phyloP scores from a whole-genome alignment of 2,888 invertebrate genomes.

The Eudemis profundana region DNA sequence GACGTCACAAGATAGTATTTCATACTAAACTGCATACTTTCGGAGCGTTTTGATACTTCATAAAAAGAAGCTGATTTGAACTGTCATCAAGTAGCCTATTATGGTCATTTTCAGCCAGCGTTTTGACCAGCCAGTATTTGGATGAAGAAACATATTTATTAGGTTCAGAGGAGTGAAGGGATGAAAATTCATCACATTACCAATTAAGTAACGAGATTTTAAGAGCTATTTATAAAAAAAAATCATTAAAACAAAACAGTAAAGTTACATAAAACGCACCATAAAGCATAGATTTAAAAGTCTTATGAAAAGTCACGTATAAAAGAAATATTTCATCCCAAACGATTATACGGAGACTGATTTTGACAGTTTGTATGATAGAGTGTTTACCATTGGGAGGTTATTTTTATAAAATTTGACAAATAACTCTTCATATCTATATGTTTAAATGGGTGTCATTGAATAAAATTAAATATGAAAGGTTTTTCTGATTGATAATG shows the following conservation, averaged over 20 bases:
- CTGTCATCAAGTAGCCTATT: too few relatives aligned
- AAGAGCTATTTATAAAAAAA: background rate
- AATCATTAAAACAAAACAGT: constrained; percentile 44
- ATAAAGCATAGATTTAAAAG: constrained; percentile 54
- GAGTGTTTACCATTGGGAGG: constrained; percentile 49
- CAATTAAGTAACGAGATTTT: too few relatives aligned
- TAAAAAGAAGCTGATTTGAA: too few relatives aligned
- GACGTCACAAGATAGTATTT: too few relatives aligned
- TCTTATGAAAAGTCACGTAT: constrained; percentile 71
- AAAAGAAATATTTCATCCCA: constrained; percentile 66
- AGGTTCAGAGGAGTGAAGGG: too few relatives aligned
- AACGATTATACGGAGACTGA: constrained; percentile 64
- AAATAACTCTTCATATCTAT: constrained; percentile 40
- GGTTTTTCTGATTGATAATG: background rate
- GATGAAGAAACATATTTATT: too few relatives aligned
- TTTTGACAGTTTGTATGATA: constrained; percentile 67
- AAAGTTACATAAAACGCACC: constrained; percentile 56
- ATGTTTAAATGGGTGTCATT: constrained; percentile 17
- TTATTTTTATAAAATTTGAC: constrained; percentile 52
- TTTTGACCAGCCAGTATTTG: too few relatives aligned
- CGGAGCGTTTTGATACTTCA: too few relatives aligned
- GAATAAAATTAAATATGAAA: constrained; percentile 27
- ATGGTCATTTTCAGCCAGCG: too few relatives aligned
- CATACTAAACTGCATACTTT: too few relatives aligned
- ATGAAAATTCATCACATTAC: too few relatives aligned